phyloP scores from a whole-genome alignment of 2,113 vertebrate genomes.

The Mellivora capensis region DNA sequence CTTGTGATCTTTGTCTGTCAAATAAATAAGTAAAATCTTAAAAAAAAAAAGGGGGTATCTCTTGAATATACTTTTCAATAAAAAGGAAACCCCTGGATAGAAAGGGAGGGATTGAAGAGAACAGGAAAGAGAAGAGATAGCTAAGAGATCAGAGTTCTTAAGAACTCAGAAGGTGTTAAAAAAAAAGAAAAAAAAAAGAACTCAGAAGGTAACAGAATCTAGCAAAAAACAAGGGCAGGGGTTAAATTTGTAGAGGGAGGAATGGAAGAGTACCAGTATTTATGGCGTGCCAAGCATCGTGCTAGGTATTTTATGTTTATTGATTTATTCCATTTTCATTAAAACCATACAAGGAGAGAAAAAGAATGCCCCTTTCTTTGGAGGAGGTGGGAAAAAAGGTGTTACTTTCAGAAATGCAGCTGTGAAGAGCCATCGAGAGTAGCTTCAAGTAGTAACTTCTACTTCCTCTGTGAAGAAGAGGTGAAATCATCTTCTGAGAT shows the following conservation, averaged over 20 bases:
- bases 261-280: not conserved
- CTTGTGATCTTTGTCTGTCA: too few species aligned
- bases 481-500: not conserved
- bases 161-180: not conserved
- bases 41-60: not conserved
- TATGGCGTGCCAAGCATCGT: not conserved
- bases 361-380: not conserved
- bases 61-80: constrained; percentile 11
- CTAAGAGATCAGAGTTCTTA: not conserved
- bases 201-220: not conserved
- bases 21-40: too few species aligned
- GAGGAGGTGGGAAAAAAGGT: not conserved
- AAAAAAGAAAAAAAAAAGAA: not conserved
- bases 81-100: not conserved
- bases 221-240: not conserved
- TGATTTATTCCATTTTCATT: constrained; percentile 5
- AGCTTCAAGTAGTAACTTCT: not conserved
- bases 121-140: not conserved
- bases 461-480: not conserved
- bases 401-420: not conserved
- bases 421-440: not conserved
- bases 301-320: not conserved
- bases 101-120: not conserved
- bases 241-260: not conserved
- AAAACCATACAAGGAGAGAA: not conserved